phyloP scores from a whole-genome alignment of 2,797 vertebrate species.

The Nothura maculosa region DNA sequence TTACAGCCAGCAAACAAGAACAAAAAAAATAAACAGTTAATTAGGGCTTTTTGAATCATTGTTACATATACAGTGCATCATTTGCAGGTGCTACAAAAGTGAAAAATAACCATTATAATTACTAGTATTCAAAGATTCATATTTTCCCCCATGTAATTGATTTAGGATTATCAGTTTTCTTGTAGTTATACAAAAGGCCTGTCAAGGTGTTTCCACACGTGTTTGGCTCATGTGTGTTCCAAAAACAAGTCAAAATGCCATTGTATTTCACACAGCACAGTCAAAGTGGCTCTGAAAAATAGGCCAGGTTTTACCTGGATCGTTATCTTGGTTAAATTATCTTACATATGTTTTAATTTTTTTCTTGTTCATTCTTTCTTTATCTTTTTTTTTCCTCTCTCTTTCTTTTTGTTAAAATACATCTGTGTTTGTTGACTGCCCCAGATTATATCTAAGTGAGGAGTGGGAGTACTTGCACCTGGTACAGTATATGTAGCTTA shows the following conservation, averaged over 20 bases:
- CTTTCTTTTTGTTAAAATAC: slow-evolving; percentile 91
- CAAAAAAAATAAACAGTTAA: slow-evolving; percentile 92
- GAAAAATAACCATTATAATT: slow-evolving; percentile 99
- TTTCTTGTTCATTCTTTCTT: slow-evolving; percentile 81
- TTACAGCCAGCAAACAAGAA: slow-evolving; percentile 83
- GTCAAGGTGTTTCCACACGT: slow-evolving; percentile 89
- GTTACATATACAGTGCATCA: slow-evolving; percentile 92
- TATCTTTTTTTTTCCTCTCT: slow-evolving; percentile 76
- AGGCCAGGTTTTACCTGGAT: slow-evolving; percentile 88
- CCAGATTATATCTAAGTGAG: slow-evolving; percentile 88
- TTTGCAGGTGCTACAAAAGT: slow-evolving; percentile 97
- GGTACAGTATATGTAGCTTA: slow-evolving; percentile 89
- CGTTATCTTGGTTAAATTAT: slow-evolving; percentile 89
- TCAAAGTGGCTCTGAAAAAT: slow-evolving; percentile 81
- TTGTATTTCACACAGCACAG: slow-evolving; percentile 81
- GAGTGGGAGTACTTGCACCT: slow-evolving; percentile 95
- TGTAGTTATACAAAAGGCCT: slow-evolving; percentile 93
- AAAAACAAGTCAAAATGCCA: slow-evolving; percentile 85
- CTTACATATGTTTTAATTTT: slow-evolving; percentile 87
- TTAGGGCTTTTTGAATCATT: slow-evolving; percentile 98
- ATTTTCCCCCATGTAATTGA: slow-evolving; percentile 90
- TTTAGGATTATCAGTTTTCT: slow-evolving; percentile 96
- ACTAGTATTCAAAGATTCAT: slow-evolving; percentile 99
- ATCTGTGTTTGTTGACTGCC: slow-evolving; percentile 95
- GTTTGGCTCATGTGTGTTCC: slow-evolving; percentile 88